A percentile compares a stretch with the other conserved stretches of the same genome.
Conservation (phyloP, 2,888 invertebrate species). For the Trachelus tabidus region DNA sequence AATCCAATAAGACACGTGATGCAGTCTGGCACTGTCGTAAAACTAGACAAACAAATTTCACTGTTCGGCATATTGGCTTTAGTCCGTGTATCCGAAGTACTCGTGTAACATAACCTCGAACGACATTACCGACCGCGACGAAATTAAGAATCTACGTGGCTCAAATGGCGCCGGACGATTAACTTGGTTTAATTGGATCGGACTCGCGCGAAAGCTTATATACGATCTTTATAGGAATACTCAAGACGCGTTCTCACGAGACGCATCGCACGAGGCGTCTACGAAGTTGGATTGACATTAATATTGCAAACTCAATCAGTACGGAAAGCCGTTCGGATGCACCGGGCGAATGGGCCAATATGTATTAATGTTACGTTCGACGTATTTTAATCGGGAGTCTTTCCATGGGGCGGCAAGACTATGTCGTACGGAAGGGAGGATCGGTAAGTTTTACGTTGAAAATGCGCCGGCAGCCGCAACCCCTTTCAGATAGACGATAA, state of each 20-base stretch:
- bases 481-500: constrained; percentile 49
- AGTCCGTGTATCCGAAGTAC: neutral
- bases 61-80: constrained; percentile 16
- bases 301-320: constrained; percentile 59
- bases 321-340: constrained; percentile 23
- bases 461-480: constrained; percentile 24
- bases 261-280: constrained; percentile 28
- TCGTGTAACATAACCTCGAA: neutral
- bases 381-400: neutral
- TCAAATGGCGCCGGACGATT: neutral
- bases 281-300: constrained; percentile 59
- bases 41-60: constrained; percentile 65
- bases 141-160: neutral
- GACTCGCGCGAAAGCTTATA: neutral
- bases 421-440: neutral
- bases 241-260: neutral
- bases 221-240: neutral
- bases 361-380: constrained; percentile 45
- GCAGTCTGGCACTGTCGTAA: constrained; percentile 61
- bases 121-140: neutral
- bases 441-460: neutral
- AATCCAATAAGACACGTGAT: constrained; percentile 63
- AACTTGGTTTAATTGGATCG: neutral
- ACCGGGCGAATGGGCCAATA: constrained; percentile 34
- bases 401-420: neutral